A percentile compares a stretch with the other conserved stretches of the same genome.
These are phyloP conservation scores for Syrista parreyssii DNA, from an alignment of 2,888 invertebrate genomes.

Conservation along the genomic window DNA sequence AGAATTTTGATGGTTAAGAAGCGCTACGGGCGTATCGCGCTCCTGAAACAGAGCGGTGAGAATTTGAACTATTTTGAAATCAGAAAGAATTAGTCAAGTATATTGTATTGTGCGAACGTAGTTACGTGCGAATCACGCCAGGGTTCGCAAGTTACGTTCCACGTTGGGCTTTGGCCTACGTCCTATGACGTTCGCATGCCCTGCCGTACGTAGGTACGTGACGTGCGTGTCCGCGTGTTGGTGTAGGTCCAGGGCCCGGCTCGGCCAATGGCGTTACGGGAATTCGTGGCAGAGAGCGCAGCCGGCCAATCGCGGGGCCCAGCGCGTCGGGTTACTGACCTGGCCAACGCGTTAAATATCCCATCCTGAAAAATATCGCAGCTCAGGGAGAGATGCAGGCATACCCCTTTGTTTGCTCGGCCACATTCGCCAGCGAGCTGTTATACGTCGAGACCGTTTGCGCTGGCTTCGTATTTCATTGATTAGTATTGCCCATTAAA, in stretches of 20 bases:
- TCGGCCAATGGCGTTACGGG: conserved; percentile 60
- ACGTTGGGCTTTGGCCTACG: conserved; percentile 11
- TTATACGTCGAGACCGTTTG: conserved; percentile 36
- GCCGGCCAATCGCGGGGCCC: conserved; percentile 60
- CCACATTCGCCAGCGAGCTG: conserved; percentile 45
- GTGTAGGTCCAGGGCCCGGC: conserved; percentile 65
- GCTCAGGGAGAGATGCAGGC: conserved; percentile 39
- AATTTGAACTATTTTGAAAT: not conserved
- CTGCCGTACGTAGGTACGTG: conserved; percentile 29
- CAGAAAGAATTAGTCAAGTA: not conserved
- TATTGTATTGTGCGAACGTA: not conserved
- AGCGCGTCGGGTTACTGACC: conserved; percentile 61
- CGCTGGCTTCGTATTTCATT: conserved; percentile 63
- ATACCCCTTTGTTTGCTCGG: conserved; percentile 62
- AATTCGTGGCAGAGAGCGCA: conserved; percentile 61
- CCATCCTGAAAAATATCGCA: conserved; percentile 64
- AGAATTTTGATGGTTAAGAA: not conserved
- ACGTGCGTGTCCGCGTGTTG: conserved; percentile 53
- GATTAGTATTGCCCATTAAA: conserved; percentile 65
- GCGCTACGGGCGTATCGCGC: not conserved
- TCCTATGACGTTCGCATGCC: conserved; percentile 45
- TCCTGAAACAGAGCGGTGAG: not conserved
- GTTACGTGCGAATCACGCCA: conserved; percentile 6
- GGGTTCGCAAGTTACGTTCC: conserved; percentile 10
- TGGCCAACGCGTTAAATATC: conserved; percentile 65